Base-by-base conservation (phyloP, 2,797 vertebrate species). In the Apogon hyalosoma region DNA sequence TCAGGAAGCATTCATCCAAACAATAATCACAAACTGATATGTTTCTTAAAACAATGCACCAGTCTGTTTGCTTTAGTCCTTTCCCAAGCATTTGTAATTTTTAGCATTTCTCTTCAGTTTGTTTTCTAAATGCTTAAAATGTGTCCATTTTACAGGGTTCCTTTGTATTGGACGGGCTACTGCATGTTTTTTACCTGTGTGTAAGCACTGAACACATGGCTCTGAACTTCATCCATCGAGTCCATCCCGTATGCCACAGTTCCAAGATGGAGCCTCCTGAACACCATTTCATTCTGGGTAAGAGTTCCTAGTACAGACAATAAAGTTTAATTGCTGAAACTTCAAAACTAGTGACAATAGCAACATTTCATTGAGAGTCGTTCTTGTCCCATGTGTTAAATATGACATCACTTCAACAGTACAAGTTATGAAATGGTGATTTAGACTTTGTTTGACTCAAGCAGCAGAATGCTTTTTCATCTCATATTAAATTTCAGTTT, bases 191-290 rank as follows among this genome's bases (percentile, higher is more conserved):
- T 55, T 76, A 99, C 98, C 96, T 98, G 98, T 0, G 97, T 99
- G 82, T 99, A 99, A 41, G 98, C 93, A 10, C 97, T 99, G 85
- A 99, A 99, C 45, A 99, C 96, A 50, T 98, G 97, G 85, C 98
- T 99, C 84, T 99, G 98, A 1, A 99, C 98, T 91, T 99, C 98
- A 12, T 99, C 98, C 97, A 99, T 99, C 0, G 98, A 99, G 90
- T 99, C 98, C 79, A 98, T 95, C 16, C 98, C 98, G 0, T 99
- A 99, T 0, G 98, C 97, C 67, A 99, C 98, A 0, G 98, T 99
- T 6, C 98, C 98, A 47, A 99, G 95, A 52, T 99, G 98, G 14
- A 99, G 95, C 0, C 98, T 92, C 48, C 98, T 94, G 90, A 99
- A 99, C 77, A 99, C 96, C 98, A 99, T 99, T 91, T 99, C 98